Conservation (phyloP, 2,888 invertebrate genomes). For the Andrena chrysosceles region DNA sequence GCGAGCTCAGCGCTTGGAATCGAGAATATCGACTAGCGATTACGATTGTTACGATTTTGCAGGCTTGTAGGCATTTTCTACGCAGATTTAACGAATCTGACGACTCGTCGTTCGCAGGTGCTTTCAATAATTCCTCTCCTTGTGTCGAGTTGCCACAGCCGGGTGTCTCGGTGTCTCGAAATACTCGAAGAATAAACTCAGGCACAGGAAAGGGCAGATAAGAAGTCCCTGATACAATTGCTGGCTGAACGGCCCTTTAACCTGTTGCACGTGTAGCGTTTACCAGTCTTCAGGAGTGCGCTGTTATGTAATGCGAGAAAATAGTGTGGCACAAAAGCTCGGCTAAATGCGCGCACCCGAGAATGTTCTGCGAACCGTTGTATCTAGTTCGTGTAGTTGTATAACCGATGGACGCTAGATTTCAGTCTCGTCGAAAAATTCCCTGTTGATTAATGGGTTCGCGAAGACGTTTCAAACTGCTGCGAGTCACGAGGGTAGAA, state of each 20-base stretch:
- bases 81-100: conserved; percentile 15
- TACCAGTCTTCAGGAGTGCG: conserved; percentile 38
- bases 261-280: conserved; percentile 66
- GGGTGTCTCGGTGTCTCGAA: background rate
- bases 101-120: background rate
- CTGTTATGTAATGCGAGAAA: conserved; percentile 48
- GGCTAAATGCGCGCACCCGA: background rate
- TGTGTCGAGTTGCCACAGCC: background rate
- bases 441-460: background rate
- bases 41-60: conserved; percentile 13
- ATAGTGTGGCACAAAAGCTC: conserved; percentile 26
- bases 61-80: background rate
- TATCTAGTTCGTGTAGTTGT: background rate
- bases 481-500: background rate
- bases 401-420: background rate
- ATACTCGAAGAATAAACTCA: conserved; percentile 19
- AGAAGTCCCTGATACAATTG: conserved; percentile 63
- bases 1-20: background rate
- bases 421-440: background rate
- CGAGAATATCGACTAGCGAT: background rate
- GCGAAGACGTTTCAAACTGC: background rate
- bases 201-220: conserved; percentile 42
- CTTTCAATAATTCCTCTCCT: conserved; percentile 12
- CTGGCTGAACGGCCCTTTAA: conserved; percentile 61
- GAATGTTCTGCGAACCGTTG: background rate